Evolutionary conservation across 2,113 vertebrate species (phyloP).

Genomic region (Loxodonta africana): DNA sequence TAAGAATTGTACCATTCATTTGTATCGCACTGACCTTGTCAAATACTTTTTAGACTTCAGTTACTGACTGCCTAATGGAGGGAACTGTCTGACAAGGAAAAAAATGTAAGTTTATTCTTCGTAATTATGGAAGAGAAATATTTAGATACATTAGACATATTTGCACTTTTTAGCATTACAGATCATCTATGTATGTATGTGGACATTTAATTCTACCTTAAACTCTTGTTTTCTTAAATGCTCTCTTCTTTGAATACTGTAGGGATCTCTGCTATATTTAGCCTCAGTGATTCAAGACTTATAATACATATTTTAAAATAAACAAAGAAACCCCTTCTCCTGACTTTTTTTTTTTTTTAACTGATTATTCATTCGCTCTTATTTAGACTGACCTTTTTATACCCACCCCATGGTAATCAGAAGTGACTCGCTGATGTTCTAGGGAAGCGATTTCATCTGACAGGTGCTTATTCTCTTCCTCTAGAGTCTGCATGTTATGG

Average conservation of each 20-base stretch:
- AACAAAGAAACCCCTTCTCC: not conserved
- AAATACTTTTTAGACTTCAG: not conserved
- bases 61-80: not conserved
- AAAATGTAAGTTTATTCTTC: not conserved
- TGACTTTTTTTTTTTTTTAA: not conserved
- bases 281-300: not conserved
- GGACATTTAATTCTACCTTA: not conserved
- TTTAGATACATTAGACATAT: slow-evolving; percentile 12
- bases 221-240: slow-evolving; percentile 39
- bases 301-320: not conserved
- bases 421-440: slow-evolving; percentile 83
- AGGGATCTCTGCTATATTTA: not conserved
- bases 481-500: slow-evolving; percentile 78
- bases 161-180: not conserved
- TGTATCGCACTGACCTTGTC: not conserved
- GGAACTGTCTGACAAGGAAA: not conserved
- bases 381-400: slow-evolving; percentile 78
- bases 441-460: slow-evolving; percentile 78
- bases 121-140: slow-evolving; percentile 36
- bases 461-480: slow-evolving; percentile 87
- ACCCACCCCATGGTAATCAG: slow-evolving; percentile 80
- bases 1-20: not conserved
- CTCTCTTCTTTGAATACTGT: not conserved
- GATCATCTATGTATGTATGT: not conserved
- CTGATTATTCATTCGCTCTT: not conserved